Evolutionary conservation across 2,113 vertebrate genomes (phyloP).

Genomic region (Pomatostomus ruficeps): DNA sequence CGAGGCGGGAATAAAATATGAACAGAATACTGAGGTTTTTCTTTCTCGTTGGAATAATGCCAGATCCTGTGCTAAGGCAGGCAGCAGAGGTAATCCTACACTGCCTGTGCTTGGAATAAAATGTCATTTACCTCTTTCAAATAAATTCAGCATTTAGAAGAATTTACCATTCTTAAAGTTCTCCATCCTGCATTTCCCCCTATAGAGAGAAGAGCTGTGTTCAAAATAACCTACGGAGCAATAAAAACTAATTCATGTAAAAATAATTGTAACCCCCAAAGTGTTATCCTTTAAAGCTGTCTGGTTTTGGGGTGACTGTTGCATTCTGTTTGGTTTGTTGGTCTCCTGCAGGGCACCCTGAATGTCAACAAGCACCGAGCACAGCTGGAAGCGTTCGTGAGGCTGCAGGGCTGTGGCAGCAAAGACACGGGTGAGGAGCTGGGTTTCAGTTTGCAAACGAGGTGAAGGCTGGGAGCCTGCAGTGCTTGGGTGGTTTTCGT

Average conservation of each 20-base stretch:
- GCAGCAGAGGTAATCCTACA: not conserved
- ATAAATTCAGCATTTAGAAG: not conserved
- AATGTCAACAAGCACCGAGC: slow-evolving; percentile 89
- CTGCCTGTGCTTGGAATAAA: not conserved
- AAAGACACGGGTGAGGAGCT: slow-evolving; percentile 82
- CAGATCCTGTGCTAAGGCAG: not conserved
- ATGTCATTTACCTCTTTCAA: not conserved
- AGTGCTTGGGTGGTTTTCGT: not conserved
- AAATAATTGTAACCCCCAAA: not conserved
- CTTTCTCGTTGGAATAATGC: not conserved
- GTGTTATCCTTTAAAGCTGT: not conserved
- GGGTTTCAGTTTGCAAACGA: not conserved
- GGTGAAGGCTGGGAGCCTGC: not conserved
- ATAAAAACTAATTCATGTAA: not conserved
- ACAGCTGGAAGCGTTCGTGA: slow-evolving; percentile 85
- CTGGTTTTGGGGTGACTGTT: not conserved
- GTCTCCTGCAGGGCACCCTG: slow-evolving; percentile 80
- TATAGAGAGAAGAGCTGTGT: not conserved
- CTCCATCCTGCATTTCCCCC: not conserved
- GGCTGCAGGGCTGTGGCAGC: slow-evolving; percentile 73
- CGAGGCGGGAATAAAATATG: not conserved
- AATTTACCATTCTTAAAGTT: not conserved
- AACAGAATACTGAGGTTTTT: not conserved
- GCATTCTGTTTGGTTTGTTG: not conserved
- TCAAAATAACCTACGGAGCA: not conserved